phyloP scores from a whole-genome alignment of 1,140 invertebrate species.

The Temnothorax longispinosus region DNA sequence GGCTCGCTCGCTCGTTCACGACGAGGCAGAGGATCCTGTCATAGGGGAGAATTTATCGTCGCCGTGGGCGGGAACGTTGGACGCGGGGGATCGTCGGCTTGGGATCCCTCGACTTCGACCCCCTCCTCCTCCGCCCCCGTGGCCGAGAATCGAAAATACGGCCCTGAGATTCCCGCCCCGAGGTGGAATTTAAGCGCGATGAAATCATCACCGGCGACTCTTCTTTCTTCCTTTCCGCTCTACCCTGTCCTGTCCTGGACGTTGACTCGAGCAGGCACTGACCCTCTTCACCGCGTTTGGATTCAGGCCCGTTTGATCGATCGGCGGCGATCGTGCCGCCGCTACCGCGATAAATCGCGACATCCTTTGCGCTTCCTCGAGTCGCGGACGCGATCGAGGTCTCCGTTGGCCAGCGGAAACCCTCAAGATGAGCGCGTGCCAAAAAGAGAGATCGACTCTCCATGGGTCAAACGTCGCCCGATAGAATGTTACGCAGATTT shows the following conservation, averaged over 20 bases:
- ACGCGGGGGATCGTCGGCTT: background rate
- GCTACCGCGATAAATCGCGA: background rate
- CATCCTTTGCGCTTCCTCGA: background rate
- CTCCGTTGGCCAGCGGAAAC: background rate
- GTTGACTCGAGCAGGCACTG: constrained; percentile 67
- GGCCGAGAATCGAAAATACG: constrained; percentile 69
- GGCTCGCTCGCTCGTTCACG: constrained; percentile 25
- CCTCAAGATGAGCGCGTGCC: background rate
- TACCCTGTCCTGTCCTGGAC: constrained; percentile 53
- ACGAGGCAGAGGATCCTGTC: constrained; percentile 47
- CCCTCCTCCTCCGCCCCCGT: background rate
- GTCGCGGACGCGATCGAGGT: background rate
- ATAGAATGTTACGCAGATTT: constrained; percentile 18
- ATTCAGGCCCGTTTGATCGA: constrained; percentile 62
- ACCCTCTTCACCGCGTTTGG: constrained; percentile 64
- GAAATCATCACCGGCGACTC: constrained; percentile 68
- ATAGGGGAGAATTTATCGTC: constrained; percentile 67
- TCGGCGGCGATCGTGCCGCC: constrained; percentile 23
- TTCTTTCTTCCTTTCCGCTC: constrained; percentile 6
- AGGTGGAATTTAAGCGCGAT: constrained; percentile 68
- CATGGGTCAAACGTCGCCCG: constrained; percentile 30
- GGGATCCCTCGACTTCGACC: background rate
- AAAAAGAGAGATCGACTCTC: background rate
- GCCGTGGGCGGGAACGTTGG: constrained; percentile 61
- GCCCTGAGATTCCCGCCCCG: constrained; percentile 62